Conservation (phyloP, 2,888 invertebrate genomes). For the Hypena proboscidalis region DNA sequence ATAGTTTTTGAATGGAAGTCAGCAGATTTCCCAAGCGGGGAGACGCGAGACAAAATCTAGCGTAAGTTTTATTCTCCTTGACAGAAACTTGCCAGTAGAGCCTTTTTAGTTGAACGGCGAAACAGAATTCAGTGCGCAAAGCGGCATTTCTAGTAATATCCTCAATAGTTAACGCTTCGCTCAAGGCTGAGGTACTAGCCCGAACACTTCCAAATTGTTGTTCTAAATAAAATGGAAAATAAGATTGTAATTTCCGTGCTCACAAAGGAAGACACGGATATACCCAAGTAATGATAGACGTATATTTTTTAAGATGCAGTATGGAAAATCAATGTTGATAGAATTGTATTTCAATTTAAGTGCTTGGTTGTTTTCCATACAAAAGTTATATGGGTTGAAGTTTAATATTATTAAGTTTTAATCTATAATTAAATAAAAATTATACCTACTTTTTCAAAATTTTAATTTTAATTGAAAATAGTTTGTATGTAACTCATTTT, state of each 20-base stretch:
- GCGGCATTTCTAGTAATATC: constrained; percentile 40
- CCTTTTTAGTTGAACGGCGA: constrained; percentile 44
- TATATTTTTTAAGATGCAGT: too few relatives aligned
- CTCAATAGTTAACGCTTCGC: constrained; percentile 39
- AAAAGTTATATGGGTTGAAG: too few relatives aligned
- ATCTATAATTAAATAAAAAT: too few relatives aligned
- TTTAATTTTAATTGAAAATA: too few relatives aligned
- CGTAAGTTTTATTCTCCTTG: constrained; percentile 45
- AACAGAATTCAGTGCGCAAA: constrained; percentile 41
- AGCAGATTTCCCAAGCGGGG: constrained; percentile 47
- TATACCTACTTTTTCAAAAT: too few relatives aligned
- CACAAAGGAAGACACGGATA: too few relatives aligned
- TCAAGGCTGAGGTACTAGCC: constrained; percentile 16
- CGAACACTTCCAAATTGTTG: constrained; percentile 13
- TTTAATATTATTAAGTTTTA: too few relatives aligned
- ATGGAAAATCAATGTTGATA: too few relatives aligned
- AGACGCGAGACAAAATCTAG: constrained; percentile 44
- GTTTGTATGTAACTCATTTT: too few relatives aligned
- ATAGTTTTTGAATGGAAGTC: constrained; percentile 43
- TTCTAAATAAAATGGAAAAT: constrained; percentile 8
- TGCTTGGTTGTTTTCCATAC: too few relatives aligned
- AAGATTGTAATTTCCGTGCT: not conserved
- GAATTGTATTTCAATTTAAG: too few relatives aligned
- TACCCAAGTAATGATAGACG: too few relatives aligned
- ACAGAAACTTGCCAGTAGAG: constrained; percentile 43